Evolutionary conservation across 1,140 invertebrate species (phyloP).

Genomic region (Tetramorium parvispinum): DNA sequence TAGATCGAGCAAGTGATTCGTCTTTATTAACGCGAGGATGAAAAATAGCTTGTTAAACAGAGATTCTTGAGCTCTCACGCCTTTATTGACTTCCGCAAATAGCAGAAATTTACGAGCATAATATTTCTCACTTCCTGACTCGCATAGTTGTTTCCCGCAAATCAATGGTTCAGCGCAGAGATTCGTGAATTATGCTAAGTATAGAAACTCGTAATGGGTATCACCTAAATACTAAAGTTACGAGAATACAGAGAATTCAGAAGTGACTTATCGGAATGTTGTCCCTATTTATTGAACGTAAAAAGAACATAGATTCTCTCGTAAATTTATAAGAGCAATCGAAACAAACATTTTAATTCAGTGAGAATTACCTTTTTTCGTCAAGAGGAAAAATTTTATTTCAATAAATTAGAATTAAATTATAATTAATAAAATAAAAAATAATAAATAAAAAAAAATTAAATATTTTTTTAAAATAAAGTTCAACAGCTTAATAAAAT

Average conservation of each 20-base stretch:
- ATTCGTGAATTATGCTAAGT: background rate
- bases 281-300: background rate
- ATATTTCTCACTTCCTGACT: background rate
- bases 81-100: background rate
- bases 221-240: background rate
- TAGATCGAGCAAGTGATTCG: background rate
- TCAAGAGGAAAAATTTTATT: too few relatives aligned
- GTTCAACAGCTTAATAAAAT: too few relatives aligned
- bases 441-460: too few relatives aligned
- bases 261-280: background rate
- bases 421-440: too few relatives aligned
- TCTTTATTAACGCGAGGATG: constrained; percentile 27
- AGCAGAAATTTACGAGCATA: constrained; percentile 1
- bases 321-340: background rate
- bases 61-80: background rate
- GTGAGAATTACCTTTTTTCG: too few relatives aligned
- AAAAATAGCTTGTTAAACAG: constrained; percentile 25
- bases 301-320: background rate
- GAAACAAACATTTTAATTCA: background rate
- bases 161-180: constrained; percentile 12
- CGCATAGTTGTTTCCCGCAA: constrained; percentile 11
- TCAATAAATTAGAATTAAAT: too few relatives aligned
- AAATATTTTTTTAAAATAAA: too few relatives aligned
- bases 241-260: background rate
- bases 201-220: background rate